Conservation (phyloP, 2,888 invertebrate species). For the Gari tellinella region DNA sequence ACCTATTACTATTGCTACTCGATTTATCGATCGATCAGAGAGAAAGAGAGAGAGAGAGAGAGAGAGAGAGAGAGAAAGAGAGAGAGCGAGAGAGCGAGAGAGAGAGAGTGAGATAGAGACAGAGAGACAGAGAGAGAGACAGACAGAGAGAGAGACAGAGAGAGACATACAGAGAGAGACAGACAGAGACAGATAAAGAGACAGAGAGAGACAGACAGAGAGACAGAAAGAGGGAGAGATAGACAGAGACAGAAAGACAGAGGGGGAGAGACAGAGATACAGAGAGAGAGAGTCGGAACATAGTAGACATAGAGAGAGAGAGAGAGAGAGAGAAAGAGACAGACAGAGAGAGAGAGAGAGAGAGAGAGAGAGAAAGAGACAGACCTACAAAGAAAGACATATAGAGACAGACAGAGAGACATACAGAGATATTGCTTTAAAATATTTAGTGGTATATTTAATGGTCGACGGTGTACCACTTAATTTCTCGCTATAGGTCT, state of each 20-base stretch:
- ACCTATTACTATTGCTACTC: too few species aligned
- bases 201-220: too few species aligned
- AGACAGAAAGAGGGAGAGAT: too few species aligned
- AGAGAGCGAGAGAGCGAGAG: background rate
- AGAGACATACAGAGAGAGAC: conserved; percentile 1
- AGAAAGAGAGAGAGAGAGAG: background rate
- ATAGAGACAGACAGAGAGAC: background rate
- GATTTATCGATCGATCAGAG: too few species aligned
- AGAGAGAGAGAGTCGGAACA: background rate
- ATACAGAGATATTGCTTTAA: too few species aligned
- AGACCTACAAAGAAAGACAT: background rate
- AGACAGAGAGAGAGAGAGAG: background rate
- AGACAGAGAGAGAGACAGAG: conserved; percentile 2
- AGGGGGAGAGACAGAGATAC: conserved; percentile 3
- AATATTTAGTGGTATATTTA: too few species aligned
- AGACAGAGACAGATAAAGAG: too few species aligned
- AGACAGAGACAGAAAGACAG: too few species aligned
- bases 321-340: background rate
- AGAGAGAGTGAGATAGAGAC: background rate
- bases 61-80: background rate
- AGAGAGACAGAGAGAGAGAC: background rate
- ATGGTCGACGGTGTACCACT: too few species aligned
- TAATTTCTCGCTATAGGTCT: too few species aligned
- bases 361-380: background rate
- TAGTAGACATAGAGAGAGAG: background rate